Evolutionary conservation across 2,888 invertebrate species (phyloP).

Genomic region (Orchestes rusci): DNA sequence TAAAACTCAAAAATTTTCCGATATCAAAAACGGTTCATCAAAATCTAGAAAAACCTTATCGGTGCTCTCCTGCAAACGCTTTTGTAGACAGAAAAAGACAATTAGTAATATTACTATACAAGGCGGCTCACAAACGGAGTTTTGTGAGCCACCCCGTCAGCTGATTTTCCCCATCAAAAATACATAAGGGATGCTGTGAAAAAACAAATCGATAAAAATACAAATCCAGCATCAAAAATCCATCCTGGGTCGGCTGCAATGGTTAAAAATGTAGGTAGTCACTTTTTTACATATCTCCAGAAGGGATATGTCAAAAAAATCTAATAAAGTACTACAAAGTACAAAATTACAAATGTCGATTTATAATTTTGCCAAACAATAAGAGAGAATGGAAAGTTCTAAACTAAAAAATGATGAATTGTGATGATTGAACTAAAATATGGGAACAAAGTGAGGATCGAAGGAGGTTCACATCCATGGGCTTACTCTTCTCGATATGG

Average conservation of each 20-base stretch:
- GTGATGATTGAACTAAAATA: too few species aligned
- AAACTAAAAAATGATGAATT: too few species aligned
- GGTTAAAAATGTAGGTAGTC: slow-evolving; percentile 42
- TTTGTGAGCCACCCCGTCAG: too few species aligned
- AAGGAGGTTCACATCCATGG: too few species aligned
- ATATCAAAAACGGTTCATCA: slow-evolving; percentile 31
- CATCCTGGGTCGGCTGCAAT: slow-evolving; percentile 44
- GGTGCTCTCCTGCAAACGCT: slow-evolving; percentile 47
- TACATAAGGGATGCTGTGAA: slow-evolving; percentile 21
- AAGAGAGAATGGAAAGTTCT: neutral
- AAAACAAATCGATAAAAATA: slow-evolving; percentile 38
- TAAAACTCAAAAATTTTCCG: slow-evolving; percentile 26
- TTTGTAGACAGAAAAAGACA: slow-evolving; percentile 46
- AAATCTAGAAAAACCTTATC: slow-evolving; percentile 39
- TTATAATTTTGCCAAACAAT: too few species aligned
- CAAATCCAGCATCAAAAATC: slow-evolving; percentile 39
- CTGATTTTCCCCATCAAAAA: slow-evolving; percentile 28
- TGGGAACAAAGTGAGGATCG: too few species aligned
- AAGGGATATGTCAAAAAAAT: slow-evolving; percentile 45
- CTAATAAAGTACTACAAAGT: slow-evolving; percentile 1
- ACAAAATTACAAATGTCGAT: too few species aligned
- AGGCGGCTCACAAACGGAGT: too few species aligned
- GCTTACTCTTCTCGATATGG: too few species aligned
- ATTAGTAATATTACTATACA: slow-evolving; percentile 12
- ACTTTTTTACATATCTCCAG: slow-evolving; percentile 40